Base-by-base conservation (phyloP, 2,113 vertebrate species). In the Dromaius novaehollandiae region DNA sequence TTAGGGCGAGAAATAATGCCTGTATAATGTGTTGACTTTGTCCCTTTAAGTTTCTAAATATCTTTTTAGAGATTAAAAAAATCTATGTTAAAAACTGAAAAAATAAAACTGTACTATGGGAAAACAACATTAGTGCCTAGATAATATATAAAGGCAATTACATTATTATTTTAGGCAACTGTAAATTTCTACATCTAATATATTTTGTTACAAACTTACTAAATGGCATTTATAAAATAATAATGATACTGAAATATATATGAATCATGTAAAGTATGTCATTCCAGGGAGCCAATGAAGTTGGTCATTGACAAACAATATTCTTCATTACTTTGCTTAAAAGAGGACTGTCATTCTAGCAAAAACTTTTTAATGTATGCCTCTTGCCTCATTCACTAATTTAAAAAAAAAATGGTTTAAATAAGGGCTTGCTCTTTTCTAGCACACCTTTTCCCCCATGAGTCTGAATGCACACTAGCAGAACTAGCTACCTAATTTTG, bases 191-290 rank as follows among this genome's bases (percentile, higher is more conserved):
- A 95, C 79, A 82, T 86, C 90, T 90, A 96, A 97, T 97, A 56
- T 60, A 95, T 97, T 98, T 97, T 96, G 96, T 96, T 93, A 85
- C 90, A 95, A 97, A 94, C 86, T 96, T 94, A 90, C 89, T 86
- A 95, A 97, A 96, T 97, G 97, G 98, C 96, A 98, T 98, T 98
- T 98, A 98, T 98, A 96, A 98, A 98, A 98, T 98, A 98, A 98
- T 98, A 93, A 98, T 98, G 97, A 92, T 96, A 26, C 93, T 98
- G 96, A 98, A 98, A 98, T 97, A 97, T 96, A 98, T 30, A 98
- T 97, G 97, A 96, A 98, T 98, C 95, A 97, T 81, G 95, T 82
- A 95, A 97, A 98, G 89, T 78, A 91, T 97, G 96, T 86, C 97
- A 98, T 98, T 97, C 87, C 90, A 90, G 96, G 95, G 44, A 98